phyloP scores from a whole-genome alignment of 2,888 invertebrate species.

The Perithous albicinctus region DNA sequence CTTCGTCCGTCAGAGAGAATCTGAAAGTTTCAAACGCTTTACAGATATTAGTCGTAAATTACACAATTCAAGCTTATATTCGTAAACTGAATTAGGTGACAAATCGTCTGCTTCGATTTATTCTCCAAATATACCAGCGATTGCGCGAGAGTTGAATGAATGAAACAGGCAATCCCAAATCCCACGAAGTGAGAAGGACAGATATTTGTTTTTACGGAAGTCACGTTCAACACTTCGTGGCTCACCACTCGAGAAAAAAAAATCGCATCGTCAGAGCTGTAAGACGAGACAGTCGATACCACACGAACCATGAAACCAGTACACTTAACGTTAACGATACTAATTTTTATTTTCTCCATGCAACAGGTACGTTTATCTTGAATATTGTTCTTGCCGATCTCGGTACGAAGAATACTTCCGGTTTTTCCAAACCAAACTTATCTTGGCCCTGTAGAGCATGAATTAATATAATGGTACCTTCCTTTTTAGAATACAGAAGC shows the following conservation, averaged over 20 bases:
- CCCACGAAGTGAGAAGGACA: background rate
- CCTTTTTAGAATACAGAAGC: constrained; percentile 38
- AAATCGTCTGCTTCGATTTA: background rate
- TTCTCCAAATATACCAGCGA: background rate
- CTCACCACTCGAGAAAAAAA: background rate
- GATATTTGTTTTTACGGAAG: constrained; percentile 43
- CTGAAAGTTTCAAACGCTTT: no score
- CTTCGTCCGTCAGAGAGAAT: no score
- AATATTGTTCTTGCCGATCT: background rate
- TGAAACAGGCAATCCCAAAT: background rate
- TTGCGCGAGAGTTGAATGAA: background rate
- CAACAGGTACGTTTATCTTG: constrained; percentile 11
- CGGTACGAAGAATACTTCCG: background rate
- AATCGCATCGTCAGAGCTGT: background rate
- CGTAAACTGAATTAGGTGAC: no score
- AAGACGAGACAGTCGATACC: constrained; percentile 35
- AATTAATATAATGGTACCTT: constrained; percentile 13
- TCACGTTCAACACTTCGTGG: constrained; percentile 1
- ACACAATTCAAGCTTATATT: no score
- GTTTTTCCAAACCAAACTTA: background rate
- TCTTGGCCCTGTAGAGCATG: background rate
- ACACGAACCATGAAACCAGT: constrained; percentile 36
- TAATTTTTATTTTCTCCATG: constrained; percentile 4
- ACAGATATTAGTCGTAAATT: no score
- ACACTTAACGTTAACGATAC: constrained; percentile 12